Evolutionary conservation across 2,888 invertebrate species (phyloP), one percentile per base, ranked within the genome.

Genomic region (Camponotus fellah): DNA sequence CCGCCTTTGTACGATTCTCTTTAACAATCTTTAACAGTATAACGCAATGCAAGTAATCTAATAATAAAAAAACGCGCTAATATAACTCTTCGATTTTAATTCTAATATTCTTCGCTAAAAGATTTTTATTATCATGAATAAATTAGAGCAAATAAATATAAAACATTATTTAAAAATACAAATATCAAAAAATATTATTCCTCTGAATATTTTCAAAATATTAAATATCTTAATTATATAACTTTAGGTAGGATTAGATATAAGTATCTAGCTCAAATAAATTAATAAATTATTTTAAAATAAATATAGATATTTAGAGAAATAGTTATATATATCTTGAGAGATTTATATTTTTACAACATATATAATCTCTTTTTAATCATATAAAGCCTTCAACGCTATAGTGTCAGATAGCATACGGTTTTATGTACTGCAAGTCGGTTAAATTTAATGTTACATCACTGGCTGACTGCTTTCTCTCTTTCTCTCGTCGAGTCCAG

Each of bases 361-460:
- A 12, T 26, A 21, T 26, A 53, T 49, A 76, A 76, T 76, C 37
- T 32, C 17, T 53, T 76, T 62, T 74, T 58, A 26, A 58, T 66
- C 43, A 34, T 34, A 43, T 58, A 3, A 14, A 43, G n/a, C 14
- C 56, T 32, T 43, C 40, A 32, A 14, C 26, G 26, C 26, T 26
- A 26, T 26, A 26, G 26, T 26, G 26, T 26, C 26, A 26, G 26
- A 26, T 26, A 26, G 26, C 26, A 26, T 26, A 26, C 26, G 26
- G 26, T 26, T 26, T 26, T 26, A 26, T 26, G 26, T 26, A 26
- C 64, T 32, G 56, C 53, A 46, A 49, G 62, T 40, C 53, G 56
- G 64, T 79, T 71, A 71, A 83, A 72, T 83, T 83, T 66, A 79
- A 83, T 60, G 40, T 83, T 64, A 53, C 69, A 46, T 34, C 62